These are phyloP conservation scores for Halyomorpha halys DNA, from an alignment of 1,140 invertebrate genomes.

Conservation along the genomic window DNA sequence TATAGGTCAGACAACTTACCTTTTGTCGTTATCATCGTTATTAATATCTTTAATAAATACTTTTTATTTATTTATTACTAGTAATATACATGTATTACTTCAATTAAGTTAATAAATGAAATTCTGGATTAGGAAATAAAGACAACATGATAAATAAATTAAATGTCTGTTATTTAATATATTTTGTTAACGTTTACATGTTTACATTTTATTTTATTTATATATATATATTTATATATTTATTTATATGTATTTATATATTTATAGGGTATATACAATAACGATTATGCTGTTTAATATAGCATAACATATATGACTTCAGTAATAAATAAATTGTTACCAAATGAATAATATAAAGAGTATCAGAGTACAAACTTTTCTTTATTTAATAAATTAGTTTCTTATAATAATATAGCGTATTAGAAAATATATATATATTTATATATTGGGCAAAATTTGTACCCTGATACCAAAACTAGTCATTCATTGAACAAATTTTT, in stretches of 20 bases:
- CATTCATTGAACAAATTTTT: conserved; percentile 11
- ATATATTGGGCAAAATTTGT: conserved; percentile 14
- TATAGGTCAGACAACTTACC: too few species aligned
- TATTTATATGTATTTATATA: conserved; percentile 25
- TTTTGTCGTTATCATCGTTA: too few species aligned
- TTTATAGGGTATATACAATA: conserved; percentile 27
- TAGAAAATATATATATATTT: conserved; percentile 13
- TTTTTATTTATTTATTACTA: too few species aligned
- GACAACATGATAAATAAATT: conserved; percentile 22
- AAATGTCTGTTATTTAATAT: conserved; percentile 27
- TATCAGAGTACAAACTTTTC: conserved; percentile 10
- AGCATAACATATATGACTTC: conserved; percentile 24
- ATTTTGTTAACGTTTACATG: conserved; percentile 27
- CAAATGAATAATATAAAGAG: background rate
- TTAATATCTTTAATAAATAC: too few species aligned
- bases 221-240: conserved; percentile 15
- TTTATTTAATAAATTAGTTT: conserved; percentile 16
- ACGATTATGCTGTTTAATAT: conserved; percentile 25
- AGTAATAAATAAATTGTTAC: conserved; percentile 21
- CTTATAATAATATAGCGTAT: conserved; percentile 12
- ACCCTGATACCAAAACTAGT: background rate
- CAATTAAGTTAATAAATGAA: background rate
- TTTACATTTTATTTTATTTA: conserved; percentile 26
- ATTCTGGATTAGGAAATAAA: background rate
- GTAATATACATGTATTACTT: too few species aligned